Conservation (phyloP, 2,888 invertebrate genomes). For the Pheosia gnoma region DNA sequence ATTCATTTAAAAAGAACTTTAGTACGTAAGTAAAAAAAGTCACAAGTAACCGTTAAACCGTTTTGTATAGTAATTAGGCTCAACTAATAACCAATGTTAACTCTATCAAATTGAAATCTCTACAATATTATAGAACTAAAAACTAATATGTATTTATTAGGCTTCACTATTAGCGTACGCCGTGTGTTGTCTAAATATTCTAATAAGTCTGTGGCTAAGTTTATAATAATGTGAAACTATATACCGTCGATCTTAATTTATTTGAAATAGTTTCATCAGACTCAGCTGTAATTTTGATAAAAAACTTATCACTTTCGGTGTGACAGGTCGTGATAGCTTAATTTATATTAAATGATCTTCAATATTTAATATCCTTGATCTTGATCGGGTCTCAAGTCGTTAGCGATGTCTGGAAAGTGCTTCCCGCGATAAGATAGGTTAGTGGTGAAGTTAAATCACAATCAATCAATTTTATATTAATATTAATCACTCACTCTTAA, state of each 20-base stretch:
- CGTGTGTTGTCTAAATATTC: too few relatives aligned
- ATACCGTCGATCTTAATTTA: not conserved
- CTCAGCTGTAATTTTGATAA: not conserved
- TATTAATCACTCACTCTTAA: not conserved
- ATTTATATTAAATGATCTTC: conserved; percentile 3
- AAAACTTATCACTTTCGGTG: conserved; percentile 1
- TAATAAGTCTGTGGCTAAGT: too few relatives aligned
- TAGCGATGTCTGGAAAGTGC: conserved; percentile 3
- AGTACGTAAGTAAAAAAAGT: too few relatives aligned
- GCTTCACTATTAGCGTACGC: too few relatives aligned
- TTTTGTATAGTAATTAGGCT: too few relatives aligned
- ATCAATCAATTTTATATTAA: conserved; percentile 4
- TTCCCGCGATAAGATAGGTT: conserved; percentile 1
- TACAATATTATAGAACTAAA: too few relatives aligned
- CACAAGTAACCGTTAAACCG: too few relatives aligned
- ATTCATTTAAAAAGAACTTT: too few relatives aligned
- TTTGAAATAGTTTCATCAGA: not conserved
- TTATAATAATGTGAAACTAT: too few relatives aligned
- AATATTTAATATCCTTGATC: conserved; percentile 4
- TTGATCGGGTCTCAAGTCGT: conserved; percentile 4
- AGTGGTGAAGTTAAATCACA: not conserved
- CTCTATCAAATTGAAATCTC: too few relatives aligned
- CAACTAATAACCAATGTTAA: too few relatives aligned
- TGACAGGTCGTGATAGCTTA: not conserved
- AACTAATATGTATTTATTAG: too few relatives aligned